Base-by-base conservation (phyloP, 2,797 vertebrate genomes). In the Esox lucius region DNA sequence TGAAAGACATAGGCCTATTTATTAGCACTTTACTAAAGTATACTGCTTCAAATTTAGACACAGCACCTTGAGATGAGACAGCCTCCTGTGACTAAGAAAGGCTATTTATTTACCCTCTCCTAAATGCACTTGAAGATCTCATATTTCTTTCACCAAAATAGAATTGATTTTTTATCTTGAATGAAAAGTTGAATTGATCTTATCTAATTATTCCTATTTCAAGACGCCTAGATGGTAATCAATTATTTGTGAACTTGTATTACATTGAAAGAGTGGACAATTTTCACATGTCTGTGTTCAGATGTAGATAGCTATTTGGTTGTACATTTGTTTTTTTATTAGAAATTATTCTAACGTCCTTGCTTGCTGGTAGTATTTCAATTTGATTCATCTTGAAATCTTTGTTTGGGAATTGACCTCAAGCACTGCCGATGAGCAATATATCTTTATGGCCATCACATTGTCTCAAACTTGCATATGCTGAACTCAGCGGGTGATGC, bases 231-330 rank as follows among this genome's bases (percentile, higher is more conserved):
- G 77, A 33, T 59, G 68, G 70, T 75, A 65, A 75, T 88, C 81
- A 87, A 84, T 86, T 76, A 85, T 80, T 71, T 79, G 56, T 31
- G 68, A 85, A 74, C 84, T 84, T 88, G 79, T 87, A 74, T 78
- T 75, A 85, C 83, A 87, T 87, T 82, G 75, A 86, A 78, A 82
- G 67, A 74, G 68, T 62, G 76, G 24, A 53, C 69, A 80, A 46
- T 46, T 11, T 46, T 46, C 42, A 46, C 42, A 13, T 46, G 11
- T 3, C 3, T 46, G 42, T 46, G 42, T 46, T 9, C 9, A 46
- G 6, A 46, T 46, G 42, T 46, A 46, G 42, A 46, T 46, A 46
- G 72, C 72, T 64, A 64, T 64, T 64, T 26, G 62, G 31, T 7
- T 65, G 62, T 31, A 65, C 28, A 65, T 65, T 65, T 70, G 76